Evolutionary conservation across 1,140 invertebrate species (phyloP), one percentile per base, ranked within the genome.

Genomic region (Odontomachus brunneus): DNA sequence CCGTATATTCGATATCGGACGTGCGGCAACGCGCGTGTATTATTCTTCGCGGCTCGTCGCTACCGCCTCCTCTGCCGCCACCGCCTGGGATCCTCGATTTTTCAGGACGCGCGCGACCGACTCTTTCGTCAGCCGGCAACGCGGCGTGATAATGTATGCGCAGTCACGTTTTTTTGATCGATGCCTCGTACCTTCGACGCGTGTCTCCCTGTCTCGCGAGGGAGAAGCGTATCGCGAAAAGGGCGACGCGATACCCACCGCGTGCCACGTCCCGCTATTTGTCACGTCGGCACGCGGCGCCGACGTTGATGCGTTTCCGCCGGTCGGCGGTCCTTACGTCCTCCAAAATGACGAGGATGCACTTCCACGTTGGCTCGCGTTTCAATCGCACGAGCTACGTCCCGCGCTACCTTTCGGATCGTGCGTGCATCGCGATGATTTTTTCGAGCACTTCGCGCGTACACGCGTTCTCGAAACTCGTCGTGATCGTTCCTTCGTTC

Each of bases 161-260:
- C 69, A 85, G 87, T 91, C 91, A 92, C 91, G 91, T 89, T 91
- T 88, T n/a, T 88, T 87, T 90, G 91, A 92, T 92, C 88, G 91
- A 91, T 90, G 84, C 69, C 85, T 83, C 87, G 86, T 88, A 89
- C 74, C 26, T 84, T 81, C 29, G 57, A 24, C 74, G 75, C 29
- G 67, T 44, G 65, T 71, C 38, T 62, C 29, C 19, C 29, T 33
- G 29, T 33, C 19, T 38, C 19, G 44, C 26, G 26, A 17, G 44
- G 22, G 49, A 66, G 48, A 51, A 33, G 5, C 29, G n/a, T 5
- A 33, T 5, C 74, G 74, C 19, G 48, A 66, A 14, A 76, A 38
- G 60, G 19, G 51, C 12, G 55, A 53, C 38, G 44, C 15, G 74
- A 44, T 51, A 19, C 48, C 33, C 29, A n/a, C n/a, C 5, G 83